A percentile compares a stretch with the other conserved stretches of the same genome.
These are phyloP conservation scores for Psix sp. DNA, from an alignment of 1,140 invertebrate species.

Conservation along the genomic window DNA sequence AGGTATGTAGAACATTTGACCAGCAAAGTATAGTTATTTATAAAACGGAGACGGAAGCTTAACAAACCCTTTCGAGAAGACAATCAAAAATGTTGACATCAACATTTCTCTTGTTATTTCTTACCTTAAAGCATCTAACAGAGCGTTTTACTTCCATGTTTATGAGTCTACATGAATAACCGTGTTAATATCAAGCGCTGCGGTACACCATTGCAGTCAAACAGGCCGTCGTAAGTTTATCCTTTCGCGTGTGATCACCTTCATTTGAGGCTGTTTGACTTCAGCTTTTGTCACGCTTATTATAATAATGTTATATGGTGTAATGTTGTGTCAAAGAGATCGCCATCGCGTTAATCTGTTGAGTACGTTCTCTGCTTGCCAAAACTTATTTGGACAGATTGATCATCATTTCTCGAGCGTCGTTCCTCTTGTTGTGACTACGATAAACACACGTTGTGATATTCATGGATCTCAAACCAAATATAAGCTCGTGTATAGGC, in stretches of 20 bases:
- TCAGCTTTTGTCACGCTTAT: conserved; percentile 39
- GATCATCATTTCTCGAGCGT: conserved; percentile 7
- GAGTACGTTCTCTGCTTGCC: not conserved
- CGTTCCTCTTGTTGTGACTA: conserved; percentile 38
- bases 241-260: conserved; percentile 27
- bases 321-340: conserved; percentile 29
- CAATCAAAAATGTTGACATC: conserved; percentile 77
- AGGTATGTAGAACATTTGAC: no score
- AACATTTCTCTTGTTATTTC: conserved; percentile 77
- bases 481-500: conserved; percentile 64
- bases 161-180: conserved; percentile 38
- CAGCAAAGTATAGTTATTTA: not conserved
- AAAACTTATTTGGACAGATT: not conserved
- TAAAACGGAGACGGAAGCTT: conserved; percentile 28
- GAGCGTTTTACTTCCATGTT: conserved; percentile 23
- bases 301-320: conserved; percentile 14
- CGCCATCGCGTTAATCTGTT: not conserved
- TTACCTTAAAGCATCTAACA: conserved; percentile 62
- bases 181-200: conserved; percentile 46
- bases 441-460: conserved; percentile 68
- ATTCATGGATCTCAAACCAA: conserved; percentile 74
- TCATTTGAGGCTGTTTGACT: conserved; percentile 41
- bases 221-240: conserved; percentile 44
- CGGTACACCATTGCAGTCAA: conserved; percentile 23
- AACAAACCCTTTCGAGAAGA: conserved; percentile 71